Percentiles rank a stretch among this genome's conserved stretches.
Evolutionary conservation across 2,888 invertebrate genomes (phyloP).

Genomic region (Teleogryllus oceanicus): DNA sequence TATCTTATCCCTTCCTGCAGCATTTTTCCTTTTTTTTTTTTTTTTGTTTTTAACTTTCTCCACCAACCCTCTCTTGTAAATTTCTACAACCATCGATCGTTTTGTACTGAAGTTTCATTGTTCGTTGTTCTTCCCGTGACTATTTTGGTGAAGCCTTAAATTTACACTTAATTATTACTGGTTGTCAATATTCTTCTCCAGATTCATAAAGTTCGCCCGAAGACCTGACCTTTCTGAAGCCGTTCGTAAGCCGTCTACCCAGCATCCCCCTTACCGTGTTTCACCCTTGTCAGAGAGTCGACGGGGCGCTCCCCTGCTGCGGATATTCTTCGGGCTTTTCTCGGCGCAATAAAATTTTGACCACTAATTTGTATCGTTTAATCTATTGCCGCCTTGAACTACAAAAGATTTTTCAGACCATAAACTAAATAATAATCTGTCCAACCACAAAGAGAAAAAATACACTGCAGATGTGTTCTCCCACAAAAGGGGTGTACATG

Average conservation of each 20-base stretch:
- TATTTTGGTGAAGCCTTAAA: neutral
- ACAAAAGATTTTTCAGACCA: conserved; percentile 18
- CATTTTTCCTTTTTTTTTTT: too few species aligned
- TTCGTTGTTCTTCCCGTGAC: too few species aligned
- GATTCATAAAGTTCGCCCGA: neutral
- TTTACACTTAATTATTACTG: conserved; percentile 2
- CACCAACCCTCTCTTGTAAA: too few species aligned
- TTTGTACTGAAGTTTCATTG: too few species aligned
- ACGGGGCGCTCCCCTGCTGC: neutral
- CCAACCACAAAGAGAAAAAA: too few species aligned
- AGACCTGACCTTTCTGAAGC: neutral
- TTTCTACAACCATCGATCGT: too few species aligned
- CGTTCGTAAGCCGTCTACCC: neutral
- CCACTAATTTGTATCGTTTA: conserved; percentile 2
- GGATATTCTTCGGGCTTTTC: neutral
- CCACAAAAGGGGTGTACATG: too few species aligned
- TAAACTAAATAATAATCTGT: neutral
- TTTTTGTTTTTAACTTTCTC: too few species aligned
- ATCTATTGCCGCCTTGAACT: neutral
- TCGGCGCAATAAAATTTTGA: neutral
- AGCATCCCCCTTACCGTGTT: neutral
- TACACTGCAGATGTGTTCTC: too few species aligned
- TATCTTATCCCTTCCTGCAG: too few species aligned
- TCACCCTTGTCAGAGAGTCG: neutral
- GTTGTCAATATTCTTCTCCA: neutral